phyloP scores from a whole-genome alignment of 2,888 invertebrate species.

The Baronia brevicornis region DNA sequence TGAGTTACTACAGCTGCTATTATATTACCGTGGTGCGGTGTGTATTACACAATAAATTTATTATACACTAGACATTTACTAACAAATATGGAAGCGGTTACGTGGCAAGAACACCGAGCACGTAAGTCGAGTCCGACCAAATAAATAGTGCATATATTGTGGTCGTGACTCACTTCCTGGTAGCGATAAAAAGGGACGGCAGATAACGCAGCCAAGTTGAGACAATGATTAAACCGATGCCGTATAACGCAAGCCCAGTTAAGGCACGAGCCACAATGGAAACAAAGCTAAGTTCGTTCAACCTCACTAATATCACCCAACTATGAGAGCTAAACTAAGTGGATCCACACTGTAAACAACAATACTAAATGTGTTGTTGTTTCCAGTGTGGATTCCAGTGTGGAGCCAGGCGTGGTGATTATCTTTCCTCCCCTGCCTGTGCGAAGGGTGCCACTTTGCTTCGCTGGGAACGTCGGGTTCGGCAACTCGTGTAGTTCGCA shows the following conservation, averaged over 20 bases:
- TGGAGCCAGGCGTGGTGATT: too few relatives aligned
- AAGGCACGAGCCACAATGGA: too few relatives aligned
- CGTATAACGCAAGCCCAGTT: constrained; percentile 20
- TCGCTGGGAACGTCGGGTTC: too few relatives aligned
- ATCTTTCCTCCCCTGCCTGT: too few relatives aligned
- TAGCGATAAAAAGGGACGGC: constrained; percentile 12
- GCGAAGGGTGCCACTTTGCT: too few relatives aligned
- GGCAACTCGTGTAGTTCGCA: too few relatives aligned
- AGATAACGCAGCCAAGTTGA: constrained; percentile 2
- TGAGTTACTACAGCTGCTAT: constrained; percentile 12
- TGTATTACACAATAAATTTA: constrained; percentile 31
- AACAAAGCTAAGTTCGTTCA: too few relatives aligned
- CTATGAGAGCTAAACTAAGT: too few relatives aligned
- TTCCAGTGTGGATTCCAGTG: too few relatives aligned
- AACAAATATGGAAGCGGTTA: constrained; percentile 35
- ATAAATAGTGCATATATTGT: constrained; percentile 2
- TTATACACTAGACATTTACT: constrained; percentile 39
- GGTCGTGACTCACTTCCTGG: background rate
- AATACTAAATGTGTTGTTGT: too few relatives aligned
- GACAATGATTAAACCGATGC: constrained; percentile 20
- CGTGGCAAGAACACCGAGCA: constrained; percentile 14
- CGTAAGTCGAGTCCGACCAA: background rate
- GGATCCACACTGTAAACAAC: too few relatives aligned
- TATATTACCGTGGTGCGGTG: constrained; percentile 30
- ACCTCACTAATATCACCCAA: too few relatives aligned